Conservation (phyloP, 2,113 vertebrate species). For the Meleagris gallopavo region DNA sequence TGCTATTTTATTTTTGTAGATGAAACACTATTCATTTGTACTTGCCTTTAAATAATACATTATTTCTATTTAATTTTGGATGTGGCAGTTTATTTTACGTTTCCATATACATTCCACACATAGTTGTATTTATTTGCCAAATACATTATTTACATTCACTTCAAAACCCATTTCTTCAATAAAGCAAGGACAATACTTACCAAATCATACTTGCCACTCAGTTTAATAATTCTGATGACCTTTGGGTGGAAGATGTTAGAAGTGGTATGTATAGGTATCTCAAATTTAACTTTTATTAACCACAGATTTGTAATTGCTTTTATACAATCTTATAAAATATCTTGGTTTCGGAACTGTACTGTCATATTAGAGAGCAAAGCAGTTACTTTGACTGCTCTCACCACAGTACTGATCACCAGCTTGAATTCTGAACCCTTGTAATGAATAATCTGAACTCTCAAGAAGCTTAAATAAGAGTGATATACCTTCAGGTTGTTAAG, state of each 20-base stretch:
- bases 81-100: not conserved
- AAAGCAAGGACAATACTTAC: not conserved
- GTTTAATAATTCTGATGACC: not conserved
- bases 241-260: not conserved
- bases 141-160: not conserved
- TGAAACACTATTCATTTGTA: not conserved
- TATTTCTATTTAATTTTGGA: not conserved
- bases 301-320: not conserved
- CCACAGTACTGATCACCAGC: not conserved
- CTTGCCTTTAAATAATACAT: not conserved
- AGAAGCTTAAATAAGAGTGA: rapidly evolving
- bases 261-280: rapidly evolving
- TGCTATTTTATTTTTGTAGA: not conserved
- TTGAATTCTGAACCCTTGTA: not conserved
- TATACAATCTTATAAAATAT: not conserved
- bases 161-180: not conserved
- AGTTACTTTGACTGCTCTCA: not conserved
- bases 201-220: not conserved
- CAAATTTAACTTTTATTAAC: not conserved
- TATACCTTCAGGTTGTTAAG: rapidly evolving
- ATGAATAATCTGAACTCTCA: not conserved
- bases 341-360: not conserved
- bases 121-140: not conserved
- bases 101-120: no score
- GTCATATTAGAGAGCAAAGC: not conserved